These are phyloP conservation scores for Cremastinae sp. DNA, from an alignment of 2,888 invertebrate species.

Conservation along the genomic window DNA sequence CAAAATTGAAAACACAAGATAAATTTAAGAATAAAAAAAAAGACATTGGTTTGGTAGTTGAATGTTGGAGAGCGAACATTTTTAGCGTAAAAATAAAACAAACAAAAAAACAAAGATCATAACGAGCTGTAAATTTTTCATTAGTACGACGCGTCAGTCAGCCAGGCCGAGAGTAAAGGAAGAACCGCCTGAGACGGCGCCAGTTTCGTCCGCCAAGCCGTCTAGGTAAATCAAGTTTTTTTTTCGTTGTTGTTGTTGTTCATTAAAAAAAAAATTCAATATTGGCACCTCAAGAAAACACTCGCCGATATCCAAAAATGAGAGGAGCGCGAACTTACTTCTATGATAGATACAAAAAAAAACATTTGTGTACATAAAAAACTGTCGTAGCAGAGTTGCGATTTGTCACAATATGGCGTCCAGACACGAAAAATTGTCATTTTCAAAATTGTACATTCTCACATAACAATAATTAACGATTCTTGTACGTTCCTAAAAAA, in stretches of 20 bases:
- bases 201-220: conserved; percentile 80
- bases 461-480: conserved; percentile 2
- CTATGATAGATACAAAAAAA: conserved; percentile 1
- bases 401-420: conserved; percentile 8
- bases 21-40: conserved; percentile 16
- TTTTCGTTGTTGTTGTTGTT: conserved; percentile 61
- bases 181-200: conserved; percentile 80
- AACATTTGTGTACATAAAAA: conserved; percentile 12
- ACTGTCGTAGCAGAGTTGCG: conserved; percentile 10
- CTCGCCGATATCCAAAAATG: conserved; percentile 1
- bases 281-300: background rate
- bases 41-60: conserved; percentile 8
- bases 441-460: conserved; percentile 13
- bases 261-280: conserved; percentile 51
- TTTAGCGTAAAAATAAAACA: conserved; percentile 44
- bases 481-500: conserved; percentile 3
- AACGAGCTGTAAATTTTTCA: conserved; percentile 77
- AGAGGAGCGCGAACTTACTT: background rate
- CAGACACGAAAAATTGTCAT: background rate
- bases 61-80: conserved; percentile 24
- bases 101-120: conserved; percentile 50
- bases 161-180: conserved; percentile 81
- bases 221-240: conserved; percentile 79
- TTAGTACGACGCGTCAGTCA: conserved; percentile 80
- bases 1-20: conserved; percentile 3